Percentiles rank a stretch among this genome's conserved stretches.
Evolutionary conservation across 2,113 vertebrate genomes (phyloP).

Genomic region (Hippocampus mohnikei): DNA sequence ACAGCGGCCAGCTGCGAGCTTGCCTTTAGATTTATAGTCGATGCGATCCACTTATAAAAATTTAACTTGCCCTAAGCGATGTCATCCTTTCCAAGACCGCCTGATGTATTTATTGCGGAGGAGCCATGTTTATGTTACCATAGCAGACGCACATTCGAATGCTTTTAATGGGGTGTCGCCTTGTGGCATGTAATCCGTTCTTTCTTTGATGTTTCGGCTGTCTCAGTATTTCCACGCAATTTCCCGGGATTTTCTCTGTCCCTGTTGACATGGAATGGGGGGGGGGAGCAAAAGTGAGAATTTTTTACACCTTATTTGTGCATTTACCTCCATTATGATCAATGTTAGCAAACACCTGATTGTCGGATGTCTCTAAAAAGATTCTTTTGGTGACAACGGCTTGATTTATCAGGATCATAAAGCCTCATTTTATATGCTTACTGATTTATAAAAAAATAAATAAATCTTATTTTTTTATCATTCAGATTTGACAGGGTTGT

Average conservation of each 20-base stretch:
- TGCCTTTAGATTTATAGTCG: constrained; percentile 7
- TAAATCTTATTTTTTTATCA: too few species aligned
- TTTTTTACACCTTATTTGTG: too few species aligned
- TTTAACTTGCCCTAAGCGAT: neutral
- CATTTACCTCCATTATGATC: too few species aligned
- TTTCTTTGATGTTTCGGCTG: neutral
- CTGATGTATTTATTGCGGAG: neutral
- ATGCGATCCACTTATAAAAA: neutral
- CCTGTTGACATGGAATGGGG: too few species aligned
- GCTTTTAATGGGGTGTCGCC: neutral
- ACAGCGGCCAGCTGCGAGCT: constrained; percentile 1
- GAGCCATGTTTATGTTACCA: neutral
- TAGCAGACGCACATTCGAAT: neutral
- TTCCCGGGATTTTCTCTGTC: neutral
- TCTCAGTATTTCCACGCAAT: neutral
- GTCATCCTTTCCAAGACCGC: neutral
- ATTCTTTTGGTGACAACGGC: too few species aligned
- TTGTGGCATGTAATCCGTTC: neutral
- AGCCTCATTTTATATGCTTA: too few species aligned
- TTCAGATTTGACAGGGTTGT: too few species aligned
- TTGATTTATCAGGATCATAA: too few species aligned
- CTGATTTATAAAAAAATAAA: too few species aligned
- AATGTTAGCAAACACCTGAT: too few species aligned
- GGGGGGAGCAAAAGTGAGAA: too few species aligned
- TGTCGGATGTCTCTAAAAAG: too few species aligned